Evolutionary conservation across 23 tunicate genomes (phyloP), one percentile per base, ranked within the genome.

Genomic region (Trididemnum nubilum): DNA sequence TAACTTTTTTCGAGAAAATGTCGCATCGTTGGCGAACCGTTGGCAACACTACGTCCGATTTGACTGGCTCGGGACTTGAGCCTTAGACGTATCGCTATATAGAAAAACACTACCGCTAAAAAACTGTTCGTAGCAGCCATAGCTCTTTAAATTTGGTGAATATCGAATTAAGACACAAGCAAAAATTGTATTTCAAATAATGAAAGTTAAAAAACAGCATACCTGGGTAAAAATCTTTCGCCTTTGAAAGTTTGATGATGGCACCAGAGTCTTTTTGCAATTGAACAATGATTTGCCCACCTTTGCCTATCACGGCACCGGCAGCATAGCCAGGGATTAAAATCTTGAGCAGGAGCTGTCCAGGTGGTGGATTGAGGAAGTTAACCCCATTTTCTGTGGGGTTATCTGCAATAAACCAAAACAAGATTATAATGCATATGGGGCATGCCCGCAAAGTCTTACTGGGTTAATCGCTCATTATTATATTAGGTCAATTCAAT

Each of bases 221-320:
- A 89, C 98, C 98, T 35, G 98, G 98, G 71, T 94, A 94, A 78
- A 94, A 89, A 77, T 94, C 98, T 64, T 94, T 94, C 9, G 94
- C 91, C 72, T 94, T 94, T 33, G 98, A 94, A 0, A 94, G 95
- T 71, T 94, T 94, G 31, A 94, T 89, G 29, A 86, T 85, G 2
- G 98, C 98, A 7, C 92, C 92, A 9, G 98, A 84, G 22, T 89
- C 95, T 65, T 89, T 86, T 77, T 94, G 98, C 25, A 94, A 75
- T 52, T 94, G 95, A 0, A 85, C 91, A 64, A 94, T 94, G 34
- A 89, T 94, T 64, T 94, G 98, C 0, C 98, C 98, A 2, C 92
- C 89, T 72, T 94, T 94, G 12, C 98, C 98, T 70, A 94, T 94
- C 70, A 94, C 85, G 0, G 98, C 95, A 12, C 98, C 98, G 0